A percentile compares a stretch with the other conserved stretches of the same genome.
Conservation (phyloP, 2,888 invertebrate species). For the Cephus spinipes region DNA sequence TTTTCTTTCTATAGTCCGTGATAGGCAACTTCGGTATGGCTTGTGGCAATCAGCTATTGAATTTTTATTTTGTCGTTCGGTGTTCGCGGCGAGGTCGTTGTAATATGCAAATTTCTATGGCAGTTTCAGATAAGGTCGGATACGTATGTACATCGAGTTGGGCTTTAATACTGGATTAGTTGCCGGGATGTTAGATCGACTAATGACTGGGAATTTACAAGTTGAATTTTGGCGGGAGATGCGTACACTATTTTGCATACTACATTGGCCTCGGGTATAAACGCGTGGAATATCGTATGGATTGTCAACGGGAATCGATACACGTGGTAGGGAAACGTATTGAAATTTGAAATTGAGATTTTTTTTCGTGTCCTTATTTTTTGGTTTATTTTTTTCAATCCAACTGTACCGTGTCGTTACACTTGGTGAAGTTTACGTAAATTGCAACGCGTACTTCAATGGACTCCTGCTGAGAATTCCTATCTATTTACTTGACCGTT, state of each 20-base stretch:
- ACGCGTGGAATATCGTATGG: background rate
- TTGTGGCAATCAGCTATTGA: background rate
- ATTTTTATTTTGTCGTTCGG: constrained; percentile 2
- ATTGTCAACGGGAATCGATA: background rate
- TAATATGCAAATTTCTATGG: constrained; percentile 1
- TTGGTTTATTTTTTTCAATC: no score
- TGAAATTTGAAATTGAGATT: background rate
- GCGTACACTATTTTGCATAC: background rate
- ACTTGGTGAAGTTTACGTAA: background rate
- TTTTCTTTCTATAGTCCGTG: background rate
- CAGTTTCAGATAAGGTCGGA: background rate
- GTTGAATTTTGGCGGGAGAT: background rate
- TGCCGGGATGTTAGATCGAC: background rate
- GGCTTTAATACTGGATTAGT: background rate
- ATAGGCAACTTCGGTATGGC: background rate
- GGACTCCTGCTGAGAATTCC: background rate
- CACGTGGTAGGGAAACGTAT: background rate
- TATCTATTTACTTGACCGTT: constrained; percentile 37
- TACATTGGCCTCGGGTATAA: background rate
- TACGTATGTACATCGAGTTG: background rate
- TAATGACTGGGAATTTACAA: constrained; percentile 1
- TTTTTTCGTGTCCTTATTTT: background rate
- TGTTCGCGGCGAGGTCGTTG: background rate
- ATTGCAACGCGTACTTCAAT: background rate
- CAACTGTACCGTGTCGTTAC: background rate